Evolutionary conservation across 2,113 vertebrate species (phyloP).

Genomic region (Anarhynchus alexandrinus): DNA sequence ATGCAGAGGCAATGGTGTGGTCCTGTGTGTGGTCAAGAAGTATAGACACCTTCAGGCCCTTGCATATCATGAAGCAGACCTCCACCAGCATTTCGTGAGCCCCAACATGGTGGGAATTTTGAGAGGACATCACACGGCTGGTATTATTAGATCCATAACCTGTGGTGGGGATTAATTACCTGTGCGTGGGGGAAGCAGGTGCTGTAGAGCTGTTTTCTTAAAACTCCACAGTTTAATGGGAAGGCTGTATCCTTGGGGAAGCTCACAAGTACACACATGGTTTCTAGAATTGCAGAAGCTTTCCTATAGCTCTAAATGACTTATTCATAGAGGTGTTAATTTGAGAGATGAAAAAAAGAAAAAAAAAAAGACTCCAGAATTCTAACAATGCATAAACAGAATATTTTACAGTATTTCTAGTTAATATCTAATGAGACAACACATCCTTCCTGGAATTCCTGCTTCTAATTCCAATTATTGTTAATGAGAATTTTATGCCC

Average conservation of each 20-base stretch:
- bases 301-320: constrained; percentile 8
- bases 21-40: not conserved
- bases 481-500: constrained; percentile 41
- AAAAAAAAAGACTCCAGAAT: not conserved
- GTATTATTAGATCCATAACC: not conserved
- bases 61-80: not conserved
- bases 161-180: not conserved
- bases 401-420: constrained; percentile 28
- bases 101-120: not conserved
- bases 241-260: not conserved
- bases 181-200: not conserved
- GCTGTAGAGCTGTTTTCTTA: not conserved
- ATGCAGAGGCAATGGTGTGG: not conserved
- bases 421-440: constrained; percentile 43
- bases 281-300: not conserved
- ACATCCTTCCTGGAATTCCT: constrained; percentile 10
- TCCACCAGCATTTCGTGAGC: not conserved
- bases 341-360: not conserved
- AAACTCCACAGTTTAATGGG: not conserved
- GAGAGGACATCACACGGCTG: not conserved
- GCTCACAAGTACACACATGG: not conserved
- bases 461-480: constrained; percentile 16
- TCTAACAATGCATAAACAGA: constrained; percentile 11
- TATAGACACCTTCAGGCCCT: not conserved
- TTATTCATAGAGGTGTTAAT: constrained; percentile 2